Percentiles rank a stretch among this genome's conserved stretches.
phyloP scores from a whole-genome alignment of 1,140 invertebrate genomes.

The Drosophila littoralis region DNA sequence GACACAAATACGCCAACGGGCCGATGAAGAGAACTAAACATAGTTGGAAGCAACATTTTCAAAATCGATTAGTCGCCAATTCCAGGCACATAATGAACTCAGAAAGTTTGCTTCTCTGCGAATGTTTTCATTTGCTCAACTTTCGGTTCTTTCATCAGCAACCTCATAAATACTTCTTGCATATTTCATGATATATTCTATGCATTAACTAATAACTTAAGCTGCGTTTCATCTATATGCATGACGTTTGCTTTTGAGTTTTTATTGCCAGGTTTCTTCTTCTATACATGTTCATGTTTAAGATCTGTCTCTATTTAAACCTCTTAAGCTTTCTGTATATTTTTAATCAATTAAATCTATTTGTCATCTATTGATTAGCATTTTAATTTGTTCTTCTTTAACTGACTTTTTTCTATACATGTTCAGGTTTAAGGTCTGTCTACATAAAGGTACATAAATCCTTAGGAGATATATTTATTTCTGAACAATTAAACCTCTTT shows the following conservation, averaged over 20 bases:
- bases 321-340: not conserved
- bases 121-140: not conserved
- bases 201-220: not conserved
- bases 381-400: too few species aligned
- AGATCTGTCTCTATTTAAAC: not conserved
- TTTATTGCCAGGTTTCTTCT: too few species aligned
- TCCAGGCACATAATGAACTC: not conserved
- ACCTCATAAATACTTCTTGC: not conserved
- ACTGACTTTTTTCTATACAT: too few species aligned
- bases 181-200: not conserved
- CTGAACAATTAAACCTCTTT: too few species aligned
- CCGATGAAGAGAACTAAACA: constrained; percentile 1
- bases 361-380: too few species aligned
- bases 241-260: too few species aligned
- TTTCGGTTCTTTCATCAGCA: constrained; percentile 8
- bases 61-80: constrained; percentile 29
- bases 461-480: too few species aligned
- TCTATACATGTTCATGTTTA: too few species aligned
- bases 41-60: constrained; percentile 16
- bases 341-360: too few species aligned
- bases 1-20: constrained; percentile 50
- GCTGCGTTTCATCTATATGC: not conserved
- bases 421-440: too few species aligned
- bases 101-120: not conserved
- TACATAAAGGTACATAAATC: too few species aligned